These are phyloP conservation scores for Chitala chitala DNA, from an alignment of 2,113 vertebrate species.

Conservation along the genomic window DNA sequence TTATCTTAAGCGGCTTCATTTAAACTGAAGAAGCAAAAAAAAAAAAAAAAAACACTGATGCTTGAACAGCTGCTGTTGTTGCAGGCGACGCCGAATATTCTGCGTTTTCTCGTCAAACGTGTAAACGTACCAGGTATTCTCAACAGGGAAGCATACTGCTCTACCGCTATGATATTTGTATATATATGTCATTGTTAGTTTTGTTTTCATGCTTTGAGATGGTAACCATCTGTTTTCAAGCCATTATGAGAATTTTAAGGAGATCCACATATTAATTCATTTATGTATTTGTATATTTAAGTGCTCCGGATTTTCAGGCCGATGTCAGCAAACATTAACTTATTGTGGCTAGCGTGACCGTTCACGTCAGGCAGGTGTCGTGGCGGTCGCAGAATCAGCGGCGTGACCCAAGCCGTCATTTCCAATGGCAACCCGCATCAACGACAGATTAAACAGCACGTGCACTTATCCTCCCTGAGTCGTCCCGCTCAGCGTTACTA, in stretches of 20 bases:
- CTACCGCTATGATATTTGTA: background rate
- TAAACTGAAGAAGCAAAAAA: slow-evolving; percentile 35
- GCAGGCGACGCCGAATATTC: too few species aligned
- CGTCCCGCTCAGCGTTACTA: slow-evolving; percentile 15
- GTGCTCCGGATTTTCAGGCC: slow-evolving; percentile 35
- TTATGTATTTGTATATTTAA: slow-evolving; percentile 46
- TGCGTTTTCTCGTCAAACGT: slow-evolving; percentile 29
- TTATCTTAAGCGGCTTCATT: slow-evolving; percentile 53
- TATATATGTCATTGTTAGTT: slow-evolving; percentile 33
- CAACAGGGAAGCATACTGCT: slow-evolving; percentile 14
- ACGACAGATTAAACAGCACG: slow-evolving; percentile 13
- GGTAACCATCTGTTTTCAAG: slow-evolving; percentile 37
- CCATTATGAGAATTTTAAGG: slow-evolving; percentile 41
- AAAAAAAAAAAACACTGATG: slow-evolving; percentile 26
- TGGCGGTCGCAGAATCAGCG: background rate
- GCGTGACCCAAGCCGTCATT: slow-evolving; percentile 22
- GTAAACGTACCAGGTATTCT: slow-evolving; percentile 22
- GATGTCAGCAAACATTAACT: slow-evolving; percentile 48
- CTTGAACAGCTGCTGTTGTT: too few species aligned
- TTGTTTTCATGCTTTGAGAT: slow-evolving; percentile 28
- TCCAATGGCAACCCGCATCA: slow-evolving; percentile 25
- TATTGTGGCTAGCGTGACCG: slow-evolving; percentile 49
- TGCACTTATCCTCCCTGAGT: slow-evolving; percentile 36
- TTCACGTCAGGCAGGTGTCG: slow-evolving; percentile 10
- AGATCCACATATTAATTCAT: slow-evolving; percentile 36